Base-by-base conservation (phyloP, 2,797 vertebrate genomes). In the Squalus acanthias region DNA sequence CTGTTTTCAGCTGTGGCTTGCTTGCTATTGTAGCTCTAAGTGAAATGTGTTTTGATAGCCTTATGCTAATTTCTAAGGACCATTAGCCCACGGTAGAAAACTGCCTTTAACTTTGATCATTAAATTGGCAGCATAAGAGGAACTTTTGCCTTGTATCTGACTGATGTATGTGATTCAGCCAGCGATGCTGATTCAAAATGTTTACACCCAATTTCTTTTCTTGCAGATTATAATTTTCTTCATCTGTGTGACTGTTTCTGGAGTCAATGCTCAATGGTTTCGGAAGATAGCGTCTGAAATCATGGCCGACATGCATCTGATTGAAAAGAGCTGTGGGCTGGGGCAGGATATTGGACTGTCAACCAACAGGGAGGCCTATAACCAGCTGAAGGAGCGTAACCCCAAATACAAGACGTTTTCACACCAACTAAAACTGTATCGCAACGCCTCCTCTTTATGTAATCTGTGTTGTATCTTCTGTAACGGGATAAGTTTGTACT, bases 201-300 rank as follows among this genome's bases (percentile, higher is more conserved):
- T 26, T 85, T 67, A 67, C 17, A 10, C 20, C 22, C 29, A 94
- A 85, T 74, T 67, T 96, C 96, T 79, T 79, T 95, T 95, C 8
- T 67, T 12, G 0, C 98, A 98, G 98, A 98, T 98, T 97, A 97
- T 98, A 50, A 72, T 98, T 97, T 98, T 98, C 97, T 98, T 99
- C 0, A 67, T 98, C 65, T 98, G 98, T 0, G 97, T 98, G 96
- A 98, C 98, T 0, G 97, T 98, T 0, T 98, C 98, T 0, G 98
- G 98, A 0, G 85, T 99, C 96, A 99, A 99, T 79, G 97, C 98
- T 0, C 98, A 98, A 97, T 98, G 98, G 98, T 98, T 99, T 0
- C 98, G 98, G 95, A 98, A 97, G 96, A 98, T 97, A 97, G 98
- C 98, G 0, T 98, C 98, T 0, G 98, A 98, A 96, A 97, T 97